These are phyloP conservation scores for Tribolium castaneum DNA, from an alignment of 1,140 invertebrate species.

Conservation along the genomic window DNA sequence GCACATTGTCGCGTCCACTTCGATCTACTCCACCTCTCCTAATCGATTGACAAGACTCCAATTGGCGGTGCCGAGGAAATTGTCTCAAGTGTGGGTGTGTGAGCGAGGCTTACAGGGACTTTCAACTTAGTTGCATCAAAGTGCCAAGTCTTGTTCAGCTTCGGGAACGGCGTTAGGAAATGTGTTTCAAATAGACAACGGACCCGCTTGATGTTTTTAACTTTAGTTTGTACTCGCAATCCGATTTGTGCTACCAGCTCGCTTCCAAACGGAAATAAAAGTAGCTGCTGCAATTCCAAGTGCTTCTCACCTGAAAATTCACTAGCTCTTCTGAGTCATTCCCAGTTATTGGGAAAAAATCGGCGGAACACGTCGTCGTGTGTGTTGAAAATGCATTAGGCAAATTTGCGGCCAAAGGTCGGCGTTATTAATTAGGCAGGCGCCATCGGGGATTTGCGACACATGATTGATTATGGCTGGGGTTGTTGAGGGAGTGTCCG, in stretches of 20 bases:
- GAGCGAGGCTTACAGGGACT: slow-evolving; percentile 34
- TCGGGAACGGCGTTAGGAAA: slow-evolving; percentile 26
- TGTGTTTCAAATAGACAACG: slow-evolving; percentile 34
- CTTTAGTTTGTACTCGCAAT: slow-evolving; percentile 27
- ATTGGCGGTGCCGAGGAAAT: slow-evolving; percentile 37
- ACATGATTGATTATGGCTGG: slow-evolving; percentile 43
- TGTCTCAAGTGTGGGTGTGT: slow-evolving; percentile 35
- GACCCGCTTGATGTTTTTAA: slow-evolving; percentile 35
- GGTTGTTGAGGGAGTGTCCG: slow-evolving; percentile 36
- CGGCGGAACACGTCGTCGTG: background rate
- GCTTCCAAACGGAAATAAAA: slow-evolving; percentile 14
- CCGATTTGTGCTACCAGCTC: slow-evolving; percentile 17
- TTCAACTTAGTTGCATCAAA: slow-evolving; percentile 42
- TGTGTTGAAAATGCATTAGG: slow-evolving; percentile 41
- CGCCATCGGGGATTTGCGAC: slow-evolving; percentile 44
- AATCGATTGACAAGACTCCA: slow-evolving; percentile 39
- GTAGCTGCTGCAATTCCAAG: background rate
- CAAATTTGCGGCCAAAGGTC: slow-evolving; percentile 43
- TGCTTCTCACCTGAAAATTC: background rate
- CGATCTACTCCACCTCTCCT: slow-evolving; percentile 26
- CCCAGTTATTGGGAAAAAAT: background rate
- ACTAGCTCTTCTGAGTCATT: too few species aligned
- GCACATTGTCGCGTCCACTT: slow-evolving; percentile 50
- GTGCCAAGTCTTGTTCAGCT: slow-evolving; percentile 48
- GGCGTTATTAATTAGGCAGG: slow-evolving; percentile 40